phyloP scores from a whole-genome alignment of 1,140 invertebrate species.

The Trichonephila inaurata region DNA sequence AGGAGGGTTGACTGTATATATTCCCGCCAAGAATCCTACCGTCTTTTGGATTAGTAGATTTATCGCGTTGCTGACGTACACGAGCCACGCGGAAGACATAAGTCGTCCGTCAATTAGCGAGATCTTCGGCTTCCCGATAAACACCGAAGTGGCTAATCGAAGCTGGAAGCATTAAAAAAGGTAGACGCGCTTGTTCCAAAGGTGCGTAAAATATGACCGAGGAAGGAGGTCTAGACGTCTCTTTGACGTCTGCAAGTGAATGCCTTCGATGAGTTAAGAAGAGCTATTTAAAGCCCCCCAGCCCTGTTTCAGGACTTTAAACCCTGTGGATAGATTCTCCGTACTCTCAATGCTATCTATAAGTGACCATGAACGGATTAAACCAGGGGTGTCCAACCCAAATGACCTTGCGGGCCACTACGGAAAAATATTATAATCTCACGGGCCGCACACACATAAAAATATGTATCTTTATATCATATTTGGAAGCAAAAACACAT shows the following conservation, averaged over 20 bases:
- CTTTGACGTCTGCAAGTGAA: neutral
- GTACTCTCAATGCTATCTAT: too few relatives aligned
- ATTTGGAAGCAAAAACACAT: too few relatives aligned
- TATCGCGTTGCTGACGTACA: neutral
- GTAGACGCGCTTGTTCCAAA: neutral
- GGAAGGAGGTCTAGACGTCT: constrained; percentile 5
- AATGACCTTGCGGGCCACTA: too few relatives aligned
- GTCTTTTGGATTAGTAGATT: neutral
- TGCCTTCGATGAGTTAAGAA: neutral
- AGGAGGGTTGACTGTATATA: too few relatives aligned
- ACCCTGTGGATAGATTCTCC: neutral
- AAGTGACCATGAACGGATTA: too few relatives aligned
- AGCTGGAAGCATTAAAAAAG: too few relatives aligned
- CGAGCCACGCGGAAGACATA: neutral
- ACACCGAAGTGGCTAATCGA: neutral
- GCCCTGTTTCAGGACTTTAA: neutral
- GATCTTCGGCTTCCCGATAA: neutral
- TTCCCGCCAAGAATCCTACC: neutral
- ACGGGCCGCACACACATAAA: too few relatives aligned
- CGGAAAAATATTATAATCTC: too few relatives aligned
- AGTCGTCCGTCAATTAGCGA: neutral
- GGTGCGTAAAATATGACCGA: constrained; percentile 8
- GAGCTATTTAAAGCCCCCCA: neutral
- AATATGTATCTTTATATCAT: too few relatives aligned
- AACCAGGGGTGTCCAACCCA: too few relatives aligned